Evolutionary conservation across 37 sponge, comb jelly and placozoan species (phyloP), one percentile per base, ranked within the genome.

Genomic region (Geodia barretti): DNA sequence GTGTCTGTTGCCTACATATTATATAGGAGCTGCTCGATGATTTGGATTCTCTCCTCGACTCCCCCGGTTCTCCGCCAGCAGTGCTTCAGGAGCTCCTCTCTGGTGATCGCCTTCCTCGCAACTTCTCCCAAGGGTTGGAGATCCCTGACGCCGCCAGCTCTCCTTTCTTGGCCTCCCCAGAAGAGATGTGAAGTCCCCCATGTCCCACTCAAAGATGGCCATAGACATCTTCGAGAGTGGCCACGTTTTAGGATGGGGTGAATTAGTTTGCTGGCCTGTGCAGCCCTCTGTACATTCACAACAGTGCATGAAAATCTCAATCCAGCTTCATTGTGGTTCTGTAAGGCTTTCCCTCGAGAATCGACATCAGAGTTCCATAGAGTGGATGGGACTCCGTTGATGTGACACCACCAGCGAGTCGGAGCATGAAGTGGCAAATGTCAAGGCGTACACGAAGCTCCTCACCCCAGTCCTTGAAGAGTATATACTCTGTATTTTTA

Each of bases 381-480:
- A 81, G 76, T 3, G 88, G 88, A 47, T 87, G 88, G 29, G 82
- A 75, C 60, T 87, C 82, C 24, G 35, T 54, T 14, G 47, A 37
- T 26, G 71, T 69, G 75, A 79, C 77, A 0, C 86, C 79, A 4
- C 54, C 20, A 20, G 82, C 81, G 31, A 87, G 31, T 33, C 88
- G 42, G 1, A 76, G 30, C 88, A 80, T 87, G 34, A 81, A 87
- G 63, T 87, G 88, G 81, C 88, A 80, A 42, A 68, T 59, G 34
- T 87, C 88, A 0, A 87, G 68, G 23, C 79, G 33, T 2, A 85
- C 69, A 11, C 28, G 34, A n/a, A 83, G 67, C 0, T 4, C 63
- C n/a, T 1, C 21, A n/a, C n/a, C n/a, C 83, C 83, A 83, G 24
- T 31, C 7, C 1, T 20, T 24, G 34, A 83, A 83, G 62, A 1